phyloP scores from a whole-genome alignment of 2,888 invertebrate species.

The Himalopsyche anomala region DNA sequence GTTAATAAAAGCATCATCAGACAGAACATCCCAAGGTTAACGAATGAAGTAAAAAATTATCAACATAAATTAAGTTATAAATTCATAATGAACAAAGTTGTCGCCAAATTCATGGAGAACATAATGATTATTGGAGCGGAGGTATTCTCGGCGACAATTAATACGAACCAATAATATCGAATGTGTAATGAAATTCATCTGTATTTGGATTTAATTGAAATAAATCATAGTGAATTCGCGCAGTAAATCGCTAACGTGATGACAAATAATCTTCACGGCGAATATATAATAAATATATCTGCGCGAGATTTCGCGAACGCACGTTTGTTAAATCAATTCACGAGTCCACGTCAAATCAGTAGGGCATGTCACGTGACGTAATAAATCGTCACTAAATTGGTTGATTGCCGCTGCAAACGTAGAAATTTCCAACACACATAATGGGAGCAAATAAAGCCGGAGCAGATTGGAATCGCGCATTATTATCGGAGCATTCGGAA shows the following conservation, averaged over 20 bases:
- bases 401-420: slow-evolving; percentile 45
- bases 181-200: no score
- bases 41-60: no score
- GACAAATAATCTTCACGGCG: slow-evolving; percentile 8
- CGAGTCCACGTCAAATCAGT: slow-evolving; percentile 50
- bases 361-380: slow-evolving; percentile 53
- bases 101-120: no score
- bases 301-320: slow-evolving; percentile 2
- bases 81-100: no score
- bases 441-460: slow-evolving; percentile 43
- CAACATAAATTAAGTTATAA: no score
- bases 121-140: no score
- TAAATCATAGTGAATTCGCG: slow-evolving; percentile 4
- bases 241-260: background rate
- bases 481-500: slow-evolving; percentile 26
- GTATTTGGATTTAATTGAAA: background rate
- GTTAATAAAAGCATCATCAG: no score
- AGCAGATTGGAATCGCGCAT: slow-evolving; percentile 35
- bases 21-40: no score
- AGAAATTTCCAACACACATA: slow-evolving; percentile 41
- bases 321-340: slow-evolving; percentile 39
- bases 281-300: background rate
- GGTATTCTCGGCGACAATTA: no score
- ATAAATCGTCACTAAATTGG: slow-evolving; percentile 52
- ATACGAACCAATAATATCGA: no score